Conservation (phyloP, 2,888 invertebrate species). For the Morinoia aosen region DNA sequence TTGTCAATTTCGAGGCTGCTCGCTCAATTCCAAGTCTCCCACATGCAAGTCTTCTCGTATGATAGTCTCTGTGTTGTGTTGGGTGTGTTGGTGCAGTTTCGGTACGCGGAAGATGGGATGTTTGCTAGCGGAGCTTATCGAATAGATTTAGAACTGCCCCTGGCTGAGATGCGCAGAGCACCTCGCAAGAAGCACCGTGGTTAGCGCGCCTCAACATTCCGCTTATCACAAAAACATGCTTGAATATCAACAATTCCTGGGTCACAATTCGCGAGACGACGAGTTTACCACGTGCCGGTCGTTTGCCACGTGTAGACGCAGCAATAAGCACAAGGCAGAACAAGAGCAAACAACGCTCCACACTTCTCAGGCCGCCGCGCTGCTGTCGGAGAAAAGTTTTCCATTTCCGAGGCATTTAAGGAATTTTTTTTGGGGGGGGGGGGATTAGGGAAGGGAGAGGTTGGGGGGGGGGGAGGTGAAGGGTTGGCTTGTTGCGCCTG, state of each 20-base stretch:
- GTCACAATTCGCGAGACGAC: too few relatives aligned
- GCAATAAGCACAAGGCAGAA: too few relatives aligned
- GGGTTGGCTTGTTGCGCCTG: too few relatives aligned
- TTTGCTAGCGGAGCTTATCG: neutral
- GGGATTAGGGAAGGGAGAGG: too few relatives aligned
- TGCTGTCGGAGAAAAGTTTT: too few relatives aligned
- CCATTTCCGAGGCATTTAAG: too few relatives aligned
- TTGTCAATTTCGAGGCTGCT: neutral
- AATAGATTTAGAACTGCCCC: neutral
- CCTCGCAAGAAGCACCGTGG: neutral
- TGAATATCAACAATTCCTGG: neutral
- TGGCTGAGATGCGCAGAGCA: neutral
- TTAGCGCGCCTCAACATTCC: neutral
- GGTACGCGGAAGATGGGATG: neutral
- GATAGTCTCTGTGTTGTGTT: neutral
- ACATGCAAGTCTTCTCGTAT: neutral
- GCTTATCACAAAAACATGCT: neutral
- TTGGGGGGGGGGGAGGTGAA: too few relatives aligned
- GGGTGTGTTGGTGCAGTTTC: neutral
- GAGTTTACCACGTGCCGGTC: too few relatives aligned
- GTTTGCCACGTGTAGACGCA: too few relatives aligned
- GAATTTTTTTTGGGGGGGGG: too few relatives aligned
- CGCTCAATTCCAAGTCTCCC: neutral
- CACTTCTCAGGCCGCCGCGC: too few relatives aligned
- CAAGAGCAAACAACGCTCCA: too few relatives aligned